Evolutionary conservation across 2,113 vertebrate species (phyloP).

Genomic region (Phrynocephalus versicolor): DNA sequence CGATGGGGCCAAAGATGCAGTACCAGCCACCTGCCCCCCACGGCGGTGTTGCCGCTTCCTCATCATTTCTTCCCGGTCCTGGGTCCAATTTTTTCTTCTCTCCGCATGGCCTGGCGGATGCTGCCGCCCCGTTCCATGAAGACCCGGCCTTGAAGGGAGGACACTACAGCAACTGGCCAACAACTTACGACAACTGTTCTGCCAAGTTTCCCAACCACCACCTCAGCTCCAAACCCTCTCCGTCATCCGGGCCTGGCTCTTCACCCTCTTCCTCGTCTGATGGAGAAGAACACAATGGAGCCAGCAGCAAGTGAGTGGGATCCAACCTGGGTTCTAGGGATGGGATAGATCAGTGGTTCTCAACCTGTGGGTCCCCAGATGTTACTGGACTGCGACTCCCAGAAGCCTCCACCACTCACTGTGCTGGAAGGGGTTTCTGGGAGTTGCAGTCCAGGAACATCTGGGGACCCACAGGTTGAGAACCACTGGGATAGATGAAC

Average conservation of each 20-base stretch:
- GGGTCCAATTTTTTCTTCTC: constrained; percentile 79
- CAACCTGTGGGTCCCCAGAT: too few relatives aligned
- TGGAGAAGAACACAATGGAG: constrained; percentile 86
- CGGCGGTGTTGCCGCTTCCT: constrained; percentile 75
- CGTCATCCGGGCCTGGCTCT: constrained; percentile 82
- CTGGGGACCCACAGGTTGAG: too few relatives aligned
- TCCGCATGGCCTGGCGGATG: constrained; percentile 65
- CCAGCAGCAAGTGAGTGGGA: constrained; percentile 82
- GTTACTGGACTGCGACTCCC: too few relatives aligned
- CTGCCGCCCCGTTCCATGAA: constrained; percentile 77
- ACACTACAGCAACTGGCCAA: constrained; percentile 84
- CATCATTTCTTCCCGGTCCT: constrained; percentile 79
- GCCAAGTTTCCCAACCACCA: constrained; percentile 83
- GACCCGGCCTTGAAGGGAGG: constrained; percentile 80
- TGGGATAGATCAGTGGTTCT: too few relatives aligned
- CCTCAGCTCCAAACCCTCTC: constrained; percentile 66
- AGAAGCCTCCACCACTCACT: too few relatives aligned
- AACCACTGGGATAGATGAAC: too few relatives aligned
- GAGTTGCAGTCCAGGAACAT: too few relatives aligned
- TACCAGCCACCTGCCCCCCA: constrained; percentile 76
- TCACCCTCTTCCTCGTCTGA: constrained; percentile 89
- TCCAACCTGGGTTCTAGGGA: fast-evolving
- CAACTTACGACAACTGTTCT: constrained; percentile 81
- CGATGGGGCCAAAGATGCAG: constrained; percentile 81
- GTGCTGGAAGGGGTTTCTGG: too few relatives aligned